Evolutionary conservation across 2,888 invertebrate genomes (phyloP).

Genomic region (Trichopoda pennipes): DNA sequence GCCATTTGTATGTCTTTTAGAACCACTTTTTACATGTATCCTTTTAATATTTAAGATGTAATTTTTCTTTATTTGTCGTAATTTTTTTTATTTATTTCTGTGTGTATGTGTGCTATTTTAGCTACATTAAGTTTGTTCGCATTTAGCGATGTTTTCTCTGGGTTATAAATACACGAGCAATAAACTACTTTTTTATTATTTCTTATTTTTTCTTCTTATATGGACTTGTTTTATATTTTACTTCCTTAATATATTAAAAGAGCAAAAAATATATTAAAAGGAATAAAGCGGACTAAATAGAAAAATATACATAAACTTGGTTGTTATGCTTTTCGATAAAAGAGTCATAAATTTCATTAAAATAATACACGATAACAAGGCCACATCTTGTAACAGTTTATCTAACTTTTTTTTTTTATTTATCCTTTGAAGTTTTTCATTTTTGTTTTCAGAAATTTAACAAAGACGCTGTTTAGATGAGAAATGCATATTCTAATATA

Average conservation of each 20-base stretch:
- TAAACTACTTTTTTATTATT: constrained; percentile 49
- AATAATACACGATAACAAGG: constrained; percentile 61
- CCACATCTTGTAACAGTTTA: constrained; percentile 62
- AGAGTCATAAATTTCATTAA: constrained; percentile 60
- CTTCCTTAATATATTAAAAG: constrained; percentile 27
- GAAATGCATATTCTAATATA: no score
- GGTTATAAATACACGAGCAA: constrained; percentile 42
- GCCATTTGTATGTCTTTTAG: constrained; percentile 49
- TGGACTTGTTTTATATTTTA: constrained; percentile 10
- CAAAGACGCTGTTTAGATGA: not conserved
- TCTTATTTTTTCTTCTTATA: constrained; percentile 14
- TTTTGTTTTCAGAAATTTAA: constrained; percentile 3
- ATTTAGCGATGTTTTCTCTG: constrained; percentile 1
- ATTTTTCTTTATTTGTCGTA: not conserved
- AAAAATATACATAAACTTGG: constrained; percentile 17
- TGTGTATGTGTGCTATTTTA: not conserved
- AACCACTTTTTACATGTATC: constrained; percentile 14
- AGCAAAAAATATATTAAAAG: constrained; percentile 3
- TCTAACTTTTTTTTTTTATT: not conserved
- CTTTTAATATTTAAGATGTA: constrained; percentile 11
- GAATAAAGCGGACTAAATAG: constrained; percentile 12
- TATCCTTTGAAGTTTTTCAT: constrained; percentile 10
- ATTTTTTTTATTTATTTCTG: not conserved
- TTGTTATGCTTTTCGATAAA: constrained; percentile 54
- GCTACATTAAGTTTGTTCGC: constrained; percentile 6